Percentiles rank a stretch among this genome's conserved stretches.
Evolutionary conservation across 2,888 invertebrate genomes (phyloP).

Genomic region (Theodoxus fluviatilis): DNA sequence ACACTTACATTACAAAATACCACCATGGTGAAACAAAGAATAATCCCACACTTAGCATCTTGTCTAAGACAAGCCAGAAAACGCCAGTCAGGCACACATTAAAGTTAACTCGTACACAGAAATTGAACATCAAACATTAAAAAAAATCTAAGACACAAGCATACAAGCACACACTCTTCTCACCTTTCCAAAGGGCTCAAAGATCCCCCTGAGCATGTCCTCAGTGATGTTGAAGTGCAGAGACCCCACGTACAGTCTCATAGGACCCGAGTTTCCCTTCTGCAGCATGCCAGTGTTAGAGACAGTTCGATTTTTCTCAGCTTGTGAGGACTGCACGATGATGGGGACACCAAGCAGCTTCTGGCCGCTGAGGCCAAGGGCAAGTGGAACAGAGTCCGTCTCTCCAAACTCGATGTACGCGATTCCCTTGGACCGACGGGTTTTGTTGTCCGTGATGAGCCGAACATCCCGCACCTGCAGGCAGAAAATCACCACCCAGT

Average conservation of each 20-base stretch:
- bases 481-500: constrained; percentile 10
- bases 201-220: constrained; percentile 97
- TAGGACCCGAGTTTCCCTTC: constrained; percentile 78
- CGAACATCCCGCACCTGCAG: constrained; percentile 85
- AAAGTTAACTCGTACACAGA: too few species aligned
- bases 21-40: too few species aligned
- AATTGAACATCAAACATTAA: too few species aligned
- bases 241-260: constrained; percentile 96
- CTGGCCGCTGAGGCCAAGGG: constrained; percentile 93
- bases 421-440: constrained; percentile 97
- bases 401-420: constrained; percentile 99
- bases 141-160: background rate
- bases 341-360: constrained; percentile 94
- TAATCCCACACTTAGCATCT: too few species aligned
- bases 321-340: constrained; percentile 97
- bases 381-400: constrained; percentile 94
- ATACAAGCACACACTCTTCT: constrained; percentile 22
- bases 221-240: constrained; percentile 98
- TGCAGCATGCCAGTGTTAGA: constrained; percentile 48
- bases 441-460: constrained; percentile 98
- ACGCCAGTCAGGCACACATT: too few species aligned
- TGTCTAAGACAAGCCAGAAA: too few species aligned
- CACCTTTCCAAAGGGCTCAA: constrained; percentile 94
- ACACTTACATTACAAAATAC: too few species aligned
- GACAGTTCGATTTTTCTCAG: constrained; percentile 74